phyloP scores from a whole-genome alignment of 2,888 invertebrate species.

The Rotaria macrura region DNA sequence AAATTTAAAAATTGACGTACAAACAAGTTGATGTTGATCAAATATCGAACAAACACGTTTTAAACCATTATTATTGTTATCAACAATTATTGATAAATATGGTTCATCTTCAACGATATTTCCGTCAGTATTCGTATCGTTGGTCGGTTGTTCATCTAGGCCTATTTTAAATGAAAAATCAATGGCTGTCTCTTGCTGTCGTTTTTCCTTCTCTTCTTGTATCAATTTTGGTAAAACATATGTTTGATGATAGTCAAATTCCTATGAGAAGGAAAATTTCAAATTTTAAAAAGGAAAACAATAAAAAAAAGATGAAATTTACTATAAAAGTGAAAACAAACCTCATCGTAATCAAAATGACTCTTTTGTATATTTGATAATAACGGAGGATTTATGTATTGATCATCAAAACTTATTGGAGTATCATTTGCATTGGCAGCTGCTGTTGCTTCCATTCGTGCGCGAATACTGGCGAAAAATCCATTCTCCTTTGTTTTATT shows the following conservation, averaged over 20 bases:
- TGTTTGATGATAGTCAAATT: not conserved
- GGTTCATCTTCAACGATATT: not conserved
- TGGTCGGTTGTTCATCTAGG: not conserved
- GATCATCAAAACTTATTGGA: not conserved
- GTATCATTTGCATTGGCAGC: not conserved
- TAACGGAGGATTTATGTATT: not conserved
- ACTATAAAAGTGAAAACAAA: not conserved
- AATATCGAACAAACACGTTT: not conserved
- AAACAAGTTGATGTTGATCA: not conserved
- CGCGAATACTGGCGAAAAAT: not conserved
- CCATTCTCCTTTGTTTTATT: not conserved
- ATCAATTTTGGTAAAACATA: not conserved
- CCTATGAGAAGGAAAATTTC: not conserved
- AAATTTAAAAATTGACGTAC: not conserved
- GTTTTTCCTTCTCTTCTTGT: not conserved
- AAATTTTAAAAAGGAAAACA: not conserved
- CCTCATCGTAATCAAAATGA: not conserved
- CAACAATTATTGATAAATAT: not conserved
- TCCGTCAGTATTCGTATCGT: not conserved
- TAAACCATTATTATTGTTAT: not conserved
- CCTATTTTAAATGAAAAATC: slow-evolving; percentile 14
- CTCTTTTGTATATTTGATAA: not conserved
- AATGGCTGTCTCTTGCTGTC: not conserved
- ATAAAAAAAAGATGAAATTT: too few species aligned
- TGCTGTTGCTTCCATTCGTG: not conserved